Conservation (phyloP, 1,140 invertebrate species). For the Andrena cerasifolii region DNA sequence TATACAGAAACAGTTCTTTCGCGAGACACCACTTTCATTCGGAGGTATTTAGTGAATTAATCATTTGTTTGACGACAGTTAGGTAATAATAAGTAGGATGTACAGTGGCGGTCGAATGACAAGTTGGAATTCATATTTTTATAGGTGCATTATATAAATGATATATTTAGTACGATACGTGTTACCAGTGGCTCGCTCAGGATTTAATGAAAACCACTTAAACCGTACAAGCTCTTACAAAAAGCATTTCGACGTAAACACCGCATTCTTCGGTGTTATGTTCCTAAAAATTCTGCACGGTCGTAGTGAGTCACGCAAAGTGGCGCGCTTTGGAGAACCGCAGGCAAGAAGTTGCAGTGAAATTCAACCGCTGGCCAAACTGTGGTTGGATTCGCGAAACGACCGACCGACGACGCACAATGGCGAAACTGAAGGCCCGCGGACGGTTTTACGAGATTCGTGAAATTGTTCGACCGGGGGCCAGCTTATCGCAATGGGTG, state of each 20-base stretch:
- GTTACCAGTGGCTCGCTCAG: too few relatives aligned
- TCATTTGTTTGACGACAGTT: background rate
- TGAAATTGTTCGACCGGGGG: background rate
- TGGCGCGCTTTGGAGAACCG: background rate
- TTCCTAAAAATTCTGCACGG: conserved; percentile 8
- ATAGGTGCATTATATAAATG: too few relatives aligned
- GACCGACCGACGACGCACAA: background rate
- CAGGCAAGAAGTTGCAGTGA: conserved; percentile 35
- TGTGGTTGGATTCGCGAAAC: conserved; percentile 42
- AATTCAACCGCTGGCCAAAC: conserved; percentile 55
- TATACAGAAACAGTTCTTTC: background rate
- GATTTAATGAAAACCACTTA: too few relatives aligned
- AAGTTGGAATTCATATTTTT: too few relatives aligned
- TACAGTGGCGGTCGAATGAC: too few relatives aligned
- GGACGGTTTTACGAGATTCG: conserved; percentile 35
- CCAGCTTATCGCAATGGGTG: background rate
- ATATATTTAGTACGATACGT: too few relatives aligned
- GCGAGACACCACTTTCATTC: background rate
- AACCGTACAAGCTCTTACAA: background rate
- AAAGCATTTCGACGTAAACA: too few relatives aligned
- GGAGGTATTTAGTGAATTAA: background rate
- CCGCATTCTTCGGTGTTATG: background rate
- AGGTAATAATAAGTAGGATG: background rate
- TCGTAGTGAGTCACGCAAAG: background rate
- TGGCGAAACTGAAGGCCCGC: background rate